These are phyloP conservation scores for Penaeus indicus DNA, from an alignment of 1,140 invertebrate species.

Conservation along the genomic window DNA sequence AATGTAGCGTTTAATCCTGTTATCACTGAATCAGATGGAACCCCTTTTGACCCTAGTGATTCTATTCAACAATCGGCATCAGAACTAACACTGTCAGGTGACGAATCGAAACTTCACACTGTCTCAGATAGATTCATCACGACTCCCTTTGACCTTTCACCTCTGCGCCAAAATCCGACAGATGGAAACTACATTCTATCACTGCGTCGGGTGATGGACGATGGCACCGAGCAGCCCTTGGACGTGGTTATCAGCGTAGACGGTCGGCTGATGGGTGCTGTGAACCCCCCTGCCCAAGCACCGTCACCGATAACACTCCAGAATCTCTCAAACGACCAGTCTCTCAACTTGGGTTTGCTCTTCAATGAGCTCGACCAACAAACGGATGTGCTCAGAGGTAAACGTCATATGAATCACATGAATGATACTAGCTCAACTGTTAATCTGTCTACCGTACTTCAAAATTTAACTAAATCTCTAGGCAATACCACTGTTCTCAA, in stretches of 20 bases:
- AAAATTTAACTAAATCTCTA: no score
- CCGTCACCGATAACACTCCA: slow-evolving; percentile 10
- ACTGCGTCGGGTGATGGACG: slow-evolving; percentile 43
- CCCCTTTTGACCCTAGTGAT: no score
- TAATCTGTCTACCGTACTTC: no score
- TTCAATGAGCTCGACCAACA: no score
- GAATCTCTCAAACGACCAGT: background rate
- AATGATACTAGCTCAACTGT: no score
- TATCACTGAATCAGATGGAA: no score
- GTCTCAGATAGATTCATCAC: background rate
- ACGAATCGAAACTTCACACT: slow-evolving; percentile 38
- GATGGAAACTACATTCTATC: slow-evolving; percentile 59
- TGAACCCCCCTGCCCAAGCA: background rate
- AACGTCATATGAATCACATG: no score
- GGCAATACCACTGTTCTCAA: no score
- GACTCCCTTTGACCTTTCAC: background rate
- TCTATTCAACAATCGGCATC: no score
- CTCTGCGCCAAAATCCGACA: background rate
- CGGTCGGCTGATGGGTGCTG: slow-evolving; percentile 49
- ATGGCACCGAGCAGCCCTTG: slow-evolving; percentile 52
- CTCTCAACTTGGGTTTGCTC: no score
- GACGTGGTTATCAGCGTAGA: slow-evolving; percentile 56
- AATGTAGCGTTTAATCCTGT: no score
- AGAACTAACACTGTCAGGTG: slow-evolving; percentile 18
- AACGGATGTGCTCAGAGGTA: no score